Base-by-base conservation (phyloP, 2,797 vertebrate genomes). In the Momotus momota region DNA sequence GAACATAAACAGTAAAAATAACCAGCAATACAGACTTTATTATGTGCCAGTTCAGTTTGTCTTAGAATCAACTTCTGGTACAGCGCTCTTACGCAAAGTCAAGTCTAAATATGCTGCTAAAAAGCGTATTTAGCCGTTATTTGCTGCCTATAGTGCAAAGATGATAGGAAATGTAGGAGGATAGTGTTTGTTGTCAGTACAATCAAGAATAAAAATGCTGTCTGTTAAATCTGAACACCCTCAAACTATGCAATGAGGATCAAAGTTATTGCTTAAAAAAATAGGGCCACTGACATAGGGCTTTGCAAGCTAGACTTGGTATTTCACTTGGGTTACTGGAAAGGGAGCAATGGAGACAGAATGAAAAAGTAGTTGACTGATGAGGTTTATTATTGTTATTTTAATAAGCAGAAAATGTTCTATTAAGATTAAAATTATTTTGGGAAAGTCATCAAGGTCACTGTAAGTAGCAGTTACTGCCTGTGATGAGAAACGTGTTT, bases 1-100 rank as follows among this genome's bases (percentile, higher is more conserved):
- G 71, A 92, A 72, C 23, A 83, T 87, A 96, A 78, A 85, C 67
- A 73, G 52, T 41, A 92, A 88, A 94, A 75, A 66, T 64, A 67
- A 66, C 14, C 40, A 79, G 48, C 52, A 73, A 29, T 80, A 57
- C 3, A 70, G 69, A 61, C 33, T 79, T 90, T 46, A 69, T 31
- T 79, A 49, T 45, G 3, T 38, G 20, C 41, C 54, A 35, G 80
- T 86, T 65, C 40, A 40, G 57, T 61, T 67, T 60, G 26, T 51
- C 22, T 61, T 81, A 12, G 31, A 51, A 66, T 49, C 69, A 86
- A 15, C 51, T 92, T 81, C 27, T 35, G 31, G 25, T 69, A 58
- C 46, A 45, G 26, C 0, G 2, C 52, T 94, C 46, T 65, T 92
- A 91, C 93, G 91, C 57, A 88, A 90, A 95, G 82, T 7, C 13